These are phyloP conservation scores for Pan paniscus DNA, from an alignment of 2,113 vertebrate species.

Conservation along the genomic window DNA sequence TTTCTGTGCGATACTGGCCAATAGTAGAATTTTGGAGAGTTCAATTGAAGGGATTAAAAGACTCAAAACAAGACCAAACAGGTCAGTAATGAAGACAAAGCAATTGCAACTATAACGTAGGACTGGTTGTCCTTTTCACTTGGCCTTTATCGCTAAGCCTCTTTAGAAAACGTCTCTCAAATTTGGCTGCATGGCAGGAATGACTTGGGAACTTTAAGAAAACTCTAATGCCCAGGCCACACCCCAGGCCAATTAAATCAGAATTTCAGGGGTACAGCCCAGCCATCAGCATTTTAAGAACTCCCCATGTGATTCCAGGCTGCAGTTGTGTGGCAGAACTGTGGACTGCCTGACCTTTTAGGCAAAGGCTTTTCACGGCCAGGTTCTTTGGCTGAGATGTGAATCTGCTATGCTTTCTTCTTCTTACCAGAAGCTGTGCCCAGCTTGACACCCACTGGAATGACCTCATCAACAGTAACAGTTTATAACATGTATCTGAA, in stretches of 20 bases:
- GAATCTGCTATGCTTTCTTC: not conserved
- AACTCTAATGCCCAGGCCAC: not conserved
- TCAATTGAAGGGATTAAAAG: not conserved
- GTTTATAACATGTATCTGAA: not conserved
- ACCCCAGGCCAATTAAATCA: not conserved
- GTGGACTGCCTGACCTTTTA: not conserved
- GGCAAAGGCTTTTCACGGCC: not conserved
- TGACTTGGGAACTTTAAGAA: not conserved
- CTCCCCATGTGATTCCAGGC: not conserved
- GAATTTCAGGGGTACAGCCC: not conserved
- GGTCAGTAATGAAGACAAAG: not conserved
- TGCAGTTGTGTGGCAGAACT: too few species aligned
- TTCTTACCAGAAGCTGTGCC: not conserved
- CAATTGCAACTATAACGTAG: not conserved
- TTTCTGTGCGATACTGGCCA: not conserved
- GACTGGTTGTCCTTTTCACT: not conserved
- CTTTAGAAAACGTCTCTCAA: not conserved
- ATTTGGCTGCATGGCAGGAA: not conserved
- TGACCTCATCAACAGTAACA: not conserved
- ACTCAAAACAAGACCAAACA: not conserved
- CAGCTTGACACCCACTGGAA: not conserved
- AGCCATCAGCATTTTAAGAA: not conserved
- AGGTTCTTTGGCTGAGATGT: not conserved
- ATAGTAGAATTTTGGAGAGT: not conserved
- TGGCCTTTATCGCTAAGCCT: not conserved